Conservation (phyloP, 2,888 invertebrate species). For the Oscheius onirici region DNA sequence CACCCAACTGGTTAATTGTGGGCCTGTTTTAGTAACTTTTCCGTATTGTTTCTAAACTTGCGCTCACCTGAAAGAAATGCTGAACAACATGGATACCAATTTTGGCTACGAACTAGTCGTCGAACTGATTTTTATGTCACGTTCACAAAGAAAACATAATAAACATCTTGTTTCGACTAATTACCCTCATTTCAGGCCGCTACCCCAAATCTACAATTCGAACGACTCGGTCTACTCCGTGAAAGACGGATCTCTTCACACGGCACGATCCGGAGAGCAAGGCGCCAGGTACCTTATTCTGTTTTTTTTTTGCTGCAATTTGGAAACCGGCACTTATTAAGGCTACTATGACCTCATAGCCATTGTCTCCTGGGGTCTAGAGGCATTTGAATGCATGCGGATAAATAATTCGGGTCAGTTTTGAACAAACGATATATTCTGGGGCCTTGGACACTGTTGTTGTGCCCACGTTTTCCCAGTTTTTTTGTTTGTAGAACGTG, state of each 20-base stretch:
- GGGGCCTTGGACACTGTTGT: neutral
- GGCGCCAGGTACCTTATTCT: slow-evolving; percentile 23
- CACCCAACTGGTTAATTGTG: too few species aligned
- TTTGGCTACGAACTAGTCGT: too few species aligned
- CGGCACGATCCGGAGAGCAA: slow-evolving; percentile 39
- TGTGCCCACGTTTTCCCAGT: neutral
- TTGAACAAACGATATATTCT: slow-evolving; percentile 24
- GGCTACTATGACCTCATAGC: slow-evolving; percentile 8
- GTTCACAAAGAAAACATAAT: too few species aligned
- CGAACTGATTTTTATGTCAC: too few species aligned
- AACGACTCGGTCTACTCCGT: slow-evolving; percentile 52
- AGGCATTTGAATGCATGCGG: slow-evolving; percentile 28
- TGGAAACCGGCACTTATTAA: neutral
- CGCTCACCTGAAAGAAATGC: too few species aligned
- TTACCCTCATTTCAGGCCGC: slow-evolving; percentile 41
- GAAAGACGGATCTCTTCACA: slow-evolving; percentile 48
- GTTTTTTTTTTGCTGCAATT: slow-evolving; percentile 9
- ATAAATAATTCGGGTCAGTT: slow-evolving; percentile 28
- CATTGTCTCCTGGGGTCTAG: neutral
- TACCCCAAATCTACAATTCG: slow-evolving; percentile 43
- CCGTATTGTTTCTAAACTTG: too few species aligned
- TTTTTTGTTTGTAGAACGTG: neutral
- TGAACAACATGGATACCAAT: too few species aligned
- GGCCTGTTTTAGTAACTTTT: too few species aligned
- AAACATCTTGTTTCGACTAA: too few species aligned